Evolutionary conservation across 2,113 vertebrate species (phyloP).

Genomic region (Tupaia tana): DNA sequence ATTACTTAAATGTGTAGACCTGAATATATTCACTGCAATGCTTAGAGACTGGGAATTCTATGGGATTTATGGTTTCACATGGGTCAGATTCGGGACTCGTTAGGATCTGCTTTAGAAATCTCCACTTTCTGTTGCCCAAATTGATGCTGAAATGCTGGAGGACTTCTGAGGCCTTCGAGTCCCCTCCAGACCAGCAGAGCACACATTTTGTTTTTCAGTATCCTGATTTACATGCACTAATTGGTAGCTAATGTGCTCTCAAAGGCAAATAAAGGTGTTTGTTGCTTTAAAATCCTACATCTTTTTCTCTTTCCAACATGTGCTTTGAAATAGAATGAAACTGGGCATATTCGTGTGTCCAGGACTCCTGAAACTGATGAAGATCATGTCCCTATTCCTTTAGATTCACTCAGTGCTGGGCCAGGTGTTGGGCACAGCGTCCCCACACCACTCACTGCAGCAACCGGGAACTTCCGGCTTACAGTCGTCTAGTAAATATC

Average conservation of each 20-base stretch:
- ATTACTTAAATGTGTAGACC: not conserved
- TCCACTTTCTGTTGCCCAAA: fast-evolving
- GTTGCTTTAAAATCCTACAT: slow-evolving; percentile 30
- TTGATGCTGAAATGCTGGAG: not conserved
- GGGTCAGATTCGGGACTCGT: not conserved
- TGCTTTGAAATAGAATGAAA: not conserved
- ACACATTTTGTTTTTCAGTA: not conserved
- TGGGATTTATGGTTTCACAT: not conserved
- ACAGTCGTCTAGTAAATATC: not conserved
- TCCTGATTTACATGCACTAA: slow-evolving; percentile 62
- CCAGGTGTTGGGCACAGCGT: not conserved
- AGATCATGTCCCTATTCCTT: fast-evolving
- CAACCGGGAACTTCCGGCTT: not conserved
- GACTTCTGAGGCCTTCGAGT: fast-evolving
- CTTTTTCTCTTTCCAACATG: not conserved
- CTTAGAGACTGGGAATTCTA: not conserved
- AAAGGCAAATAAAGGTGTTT: slow-evolving; percentile 56
- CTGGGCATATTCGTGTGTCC: not conserved
- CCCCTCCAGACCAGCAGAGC: not conserved
- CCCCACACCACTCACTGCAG: not conserved
- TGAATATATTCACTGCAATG: not conserved
- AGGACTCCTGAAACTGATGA: not conserved
- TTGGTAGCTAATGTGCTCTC: slow-evolving; percentile 64
- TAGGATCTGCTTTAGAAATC: slow-evolving; percentile 5
- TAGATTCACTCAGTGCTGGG: fast-evolving